phyloP scores from a whole-genome alignment of 1,140 invertebrate genomes.

The Semibalanus balanoides region DNA sequence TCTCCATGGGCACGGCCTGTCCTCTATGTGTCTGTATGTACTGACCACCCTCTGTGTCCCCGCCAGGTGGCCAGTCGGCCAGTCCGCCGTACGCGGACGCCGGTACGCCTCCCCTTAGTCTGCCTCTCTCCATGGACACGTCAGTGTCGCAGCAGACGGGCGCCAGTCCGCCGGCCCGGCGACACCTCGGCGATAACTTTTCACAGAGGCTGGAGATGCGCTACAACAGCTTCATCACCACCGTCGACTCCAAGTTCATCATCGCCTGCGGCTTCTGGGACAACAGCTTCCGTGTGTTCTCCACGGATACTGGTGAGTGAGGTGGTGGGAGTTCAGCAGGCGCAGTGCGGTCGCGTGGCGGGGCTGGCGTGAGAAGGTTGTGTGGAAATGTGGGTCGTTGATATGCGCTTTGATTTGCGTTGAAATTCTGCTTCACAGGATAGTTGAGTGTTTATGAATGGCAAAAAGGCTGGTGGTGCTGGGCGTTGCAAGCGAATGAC shows the following conservation, averaged over 20 bases:
- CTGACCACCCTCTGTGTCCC: too few relatives aligned
- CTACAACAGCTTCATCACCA: constrained; percentile 91
- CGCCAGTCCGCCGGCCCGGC: constrained; percentile 38
- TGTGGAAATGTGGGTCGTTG: too few relatives aligned
- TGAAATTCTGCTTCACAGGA: too few relatives aligned
- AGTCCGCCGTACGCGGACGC: constrained; percentile 60
- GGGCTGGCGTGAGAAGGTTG: too few relatives aligned
- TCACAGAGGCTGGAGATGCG: constrained; percentile 84
- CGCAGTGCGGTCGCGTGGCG: too few relatives aligned
- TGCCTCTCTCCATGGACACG: constrained; percentile 92
- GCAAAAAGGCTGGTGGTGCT: too few relatives aligned
- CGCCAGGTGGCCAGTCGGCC: not conserved
- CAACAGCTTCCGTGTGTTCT: constrained; percentile 95
- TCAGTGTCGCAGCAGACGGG: constrained; percentile 57
- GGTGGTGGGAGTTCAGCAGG: too few relatives aligned
- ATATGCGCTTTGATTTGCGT: too few relatives aligned
- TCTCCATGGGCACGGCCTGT: too few relatives aligned
- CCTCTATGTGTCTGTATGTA: too few relatives aligned
- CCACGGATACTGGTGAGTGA: constrained; percentile 73
- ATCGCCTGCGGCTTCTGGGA: constrained; percentile 99
- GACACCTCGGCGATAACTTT: constrained; percentile 92
- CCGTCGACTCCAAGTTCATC: constrained; percentile 73
- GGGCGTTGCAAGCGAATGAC: too few relatives aligned
- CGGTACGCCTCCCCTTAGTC: constrained; percentile 40
- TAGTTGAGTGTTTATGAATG: too few relatives aligned